Evolutionary conservation across 2,113 vertebrate species (phyloP), one percentile per base, ranked within the genome.

Genomic region (Rhombomys opimus): DNA sequence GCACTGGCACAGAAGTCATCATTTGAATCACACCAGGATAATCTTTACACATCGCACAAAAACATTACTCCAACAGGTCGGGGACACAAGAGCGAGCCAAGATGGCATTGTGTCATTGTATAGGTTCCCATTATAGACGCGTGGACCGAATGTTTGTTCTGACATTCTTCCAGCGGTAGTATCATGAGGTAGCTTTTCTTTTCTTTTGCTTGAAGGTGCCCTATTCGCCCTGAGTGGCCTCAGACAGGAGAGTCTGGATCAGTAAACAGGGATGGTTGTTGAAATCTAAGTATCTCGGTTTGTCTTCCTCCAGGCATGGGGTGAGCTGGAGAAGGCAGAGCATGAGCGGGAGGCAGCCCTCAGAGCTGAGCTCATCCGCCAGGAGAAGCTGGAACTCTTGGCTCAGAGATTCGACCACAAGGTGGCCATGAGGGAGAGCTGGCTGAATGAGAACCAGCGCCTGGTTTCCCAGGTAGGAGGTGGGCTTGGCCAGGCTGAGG

Each of bases 341-440:
- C 99, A 99, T 13, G 99, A 99, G 90, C 98, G 99, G 35, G 99
- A 99, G 54, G 99, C 99, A 77, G 98, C 99, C 4, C 93, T 99
- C 8, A 98, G 99, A 75, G 99, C 99, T 0, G 99, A 99, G 98
- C 98, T 99, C 96, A 99, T 99, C 98, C 99, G 99, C 17, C 99
- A 99, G 98, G 99, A 99, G 98, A 99, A 99, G 98, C 98, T 99
- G 77, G 99, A 99, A 96, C 98, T 99, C 8, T 97, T 99, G 96
- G 99, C 99, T n/a, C 99, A 99, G 95, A 99, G 99, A 35, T 99
- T 99, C 6, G 99, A 99, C 98, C 99, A 99, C 97, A 99, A 99
- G 96, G 99, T 99, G 27, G 97, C 98, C 88, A 99, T 99, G 99
- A 99, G 99, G 94, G 99, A 99, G 98, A 99, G 99, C 1, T 99